These are phyloP conservation scores for Drosophila antonietae DNA, from an alignment of 2,888 invertebrate genomes.

Conservation along the genomic window DNA sequence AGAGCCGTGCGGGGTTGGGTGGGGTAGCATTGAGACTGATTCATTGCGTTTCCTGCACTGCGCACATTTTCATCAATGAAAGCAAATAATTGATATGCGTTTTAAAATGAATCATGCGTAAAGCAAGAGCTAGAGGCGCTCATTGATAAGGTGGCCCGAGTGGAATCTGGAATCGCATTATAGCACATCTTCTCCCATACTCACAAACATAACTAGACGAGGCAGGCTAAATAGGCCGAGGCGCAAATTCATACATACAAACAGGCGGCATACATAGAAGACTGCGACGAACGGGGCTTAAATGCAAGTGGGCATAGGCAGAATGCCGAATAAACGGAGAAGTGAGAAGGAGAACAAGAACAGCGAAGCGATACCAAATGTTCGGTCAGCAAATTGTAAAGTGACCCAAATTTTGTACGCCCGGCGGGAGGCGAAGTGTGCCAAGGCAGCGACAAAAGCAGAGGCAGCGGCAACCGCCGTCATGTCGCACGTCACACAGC, in stretches of 20 bases:
- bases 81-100: slow-evolving; percentile 62
- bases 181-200: slow-evolving; percentile 7
- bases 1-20: slow-evolving; percentile 1
- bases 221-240: slow-evolving; percentile 56
- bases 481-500: slow-evolving; percentile 33
- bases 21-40: slow-evolving; percentile 39
- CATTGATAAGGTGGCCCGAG: slow-evolving; percentile 51
- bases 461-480: slow-evolving; percentile 38
- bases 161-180: slow-evolving; percentile 8
- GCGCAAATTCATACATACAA: slow-evolving; percentile 4
- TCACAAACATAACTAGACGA: neutral
- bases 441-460: slow-evolving; percentile 63
- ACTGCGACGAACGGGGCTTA: slow-evolving; percentile 30
- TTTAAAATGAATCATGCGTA: slow-evolving; percentile 75
- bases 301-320: slow-evolving; percentile 55
- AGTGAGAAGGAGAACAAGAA: slow-evolving; percentile 52
- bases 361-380: slow-evolving; percentile 58
- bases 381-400: slow-evolving; percentile 78
- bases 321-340: slow-evolving; percentile 62
- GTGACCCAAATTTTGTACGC: slow-evolving; percentile 75
- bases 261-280: neutral
- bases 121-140: slow-evolving; percentile 17
- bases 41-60: slow-evolving; percentile 59
- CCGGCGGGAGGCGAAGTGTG: slow-evolving; percentile 72
- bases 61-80: slow-evolving; percentile 73